phyloP scores from a whole-genome alignment of 2,113 vertebrate genomes.

The Marcusenius ussheri region DNA sequence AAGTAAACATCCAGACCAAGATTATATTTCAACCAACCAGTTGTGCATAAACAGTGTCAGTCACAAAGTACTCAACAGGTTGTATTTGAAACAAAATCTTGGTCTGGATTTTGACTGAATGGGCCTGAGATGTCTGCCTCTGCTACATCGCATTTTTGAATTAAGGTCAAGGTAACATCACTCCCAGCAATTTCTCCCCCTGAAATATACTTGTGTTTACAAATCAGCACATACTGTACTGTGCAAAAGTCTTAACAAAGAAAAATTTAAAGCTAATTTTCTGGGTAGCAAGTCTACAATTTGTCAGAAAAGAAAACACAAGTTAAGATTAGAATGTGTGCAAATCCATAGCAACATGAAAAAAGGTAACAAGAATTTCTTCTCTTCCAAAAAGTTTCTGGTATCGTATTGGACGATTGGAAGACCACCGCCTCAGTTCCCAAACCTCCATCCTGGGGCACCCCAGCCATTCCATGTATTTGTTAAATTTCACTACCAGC shows the following conservation, averaged over 20 bases:
- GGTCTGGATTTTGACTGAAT: not conserved
- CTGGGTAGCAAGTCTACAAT: not conserved
- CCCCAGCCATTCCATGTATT: not conserved
- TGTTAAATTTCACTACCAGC: not conserved
- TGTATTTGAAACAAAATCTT: not conserved
- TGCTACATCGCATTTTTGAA: not conserved
- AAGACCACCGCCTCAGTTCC: not conserved
- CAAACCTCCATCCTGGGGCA: not conserved
- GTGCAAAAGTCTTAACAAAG: not conserved
- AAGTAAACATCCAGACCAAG: not conserved
- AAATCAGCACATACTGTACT: not conserved
- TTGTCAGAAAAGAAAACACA: not conserved
- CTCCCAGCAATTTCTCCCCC: not conserved
- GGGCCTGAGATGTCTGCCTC: not conserved
- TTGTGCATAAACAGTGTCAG: not conserved
- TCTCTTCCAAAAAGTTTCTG: not conserved
- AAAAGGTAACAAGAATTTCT: not conserved
- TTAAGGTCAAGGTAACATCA: not conserved
- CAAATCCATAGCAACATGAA: not conserved
- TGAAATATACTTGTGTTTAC: not conserved
- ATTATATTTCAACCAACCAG: not conserved
- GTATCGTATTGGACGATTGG: not conserved
- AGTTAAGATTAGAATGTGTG: not conserved
- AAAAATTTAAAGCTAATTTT: not conserved
- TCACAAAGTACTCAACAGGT: not conserved